Evolutionary conservation across 2,888 invertebrate genomes (phyloP), one percentile per base, ranked within the genome.

Genomic region (Amiota mariae): DNA sequence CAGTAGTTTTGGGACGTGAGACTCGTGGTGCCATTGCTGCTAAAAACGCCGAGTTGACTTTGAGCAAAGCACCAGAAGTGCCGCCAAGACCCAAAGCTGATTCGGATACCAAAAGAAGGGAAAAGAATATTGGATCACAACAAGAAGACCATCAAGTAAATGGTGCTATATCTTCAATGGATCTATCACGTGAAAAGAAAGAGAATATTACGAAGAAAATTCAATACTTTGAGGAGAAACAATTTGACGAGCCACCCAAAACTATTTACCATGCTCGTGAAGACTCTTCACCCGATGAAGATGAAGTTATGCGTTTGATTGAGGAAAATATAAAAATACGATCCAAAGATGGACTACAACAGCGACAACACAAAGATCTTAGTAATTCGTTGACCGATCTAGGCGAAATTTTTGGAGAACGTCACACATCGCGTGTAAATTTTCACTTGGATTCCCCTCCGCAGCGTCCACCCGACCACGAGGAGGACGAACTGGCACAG

Each of bases 351-450:
- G 89, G 63, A 47, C 56, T 59, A 18, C 71, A 49, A 24, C 54
- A 59, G 12, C 66, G 18, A 2, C 72, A 61, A 20, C 88, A 88
- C 72, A 84, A 84, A n/a, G 88, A 90, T 70, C 76, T 89, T n/a
- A 89, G 88, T 74, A 88, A 87, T 46, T 90, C 90, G 0, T 80
- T 88, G 8, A 88, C 95, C 49, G 94, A 95, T 89, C 90, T 96
- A 73, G 95, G 94, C 85, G 96, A 96, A 80, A 90, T 95, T n/a
- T 96, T 95, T 85, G 96, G 96, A 0, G 96, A 96, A 88, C 92
- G 91, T 46, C 92, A 93, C 78, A 91, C 82, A 2, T 82, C 87
- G 2, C 81, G 88, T 0, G 82, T 86, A 88, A 90, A 90, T 89
- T 89, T 89, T 89, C 87, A 87, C 71, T 79, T 86, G 78, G 87